Evolutionary conservation across 2,888 invertebrate genomes (phyloP).

Genomic region (Drosophila niveifrons): DNA sequence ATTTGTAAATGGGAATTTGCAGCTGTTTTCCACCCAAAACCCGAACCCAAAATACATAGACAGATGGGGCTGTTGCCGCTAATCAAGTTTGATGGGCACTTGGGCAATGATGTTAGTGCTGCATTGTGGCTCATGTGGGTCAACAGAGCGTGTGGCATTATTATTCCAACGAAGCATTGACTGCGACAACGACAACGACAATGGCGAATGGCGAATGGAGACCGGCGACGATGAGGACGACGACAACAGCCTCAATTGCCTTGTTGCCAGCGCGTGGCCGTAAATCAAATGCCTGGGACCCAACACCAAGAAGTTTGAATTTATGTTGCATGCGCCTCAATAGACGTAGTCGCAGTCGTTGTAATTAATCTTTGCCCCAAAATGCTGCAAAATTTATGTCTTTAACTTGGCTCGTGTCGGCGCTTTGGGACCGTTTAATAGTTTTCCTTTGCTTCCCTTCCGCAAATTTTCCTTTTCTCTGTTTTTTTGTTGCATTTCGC

Average conservation of each 20-base stretch:
- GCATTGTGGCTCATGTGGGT: slow-evolving; percentile 55
- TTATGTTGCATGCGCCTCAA: slow-evolving; percentile 73
- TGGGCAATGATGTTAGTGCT: slow-evolving; percentile 18
- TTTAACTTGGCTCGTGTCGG: slow-evolving; percentile 67
- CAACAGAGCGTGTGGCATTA: slow-evolving; percentile 48
- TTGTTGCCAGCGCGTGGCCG: slow-evolving; percentile 48
- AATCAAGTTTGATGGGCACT: slow-evolving; percentile 62
- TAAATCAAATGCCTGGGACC: slow-evolving; percentile 54
- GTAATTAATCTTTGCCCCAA: slow-evolving; percentile 83
- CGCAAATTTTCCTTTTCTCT: background rate
- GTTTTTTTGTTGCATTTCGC: slow-evolving; percentile 48
- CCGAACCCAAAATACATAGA: background rate
- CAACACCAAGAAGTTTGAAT: slow-evolving; percentile 52
- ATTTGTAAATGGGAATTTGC: slow-evolving; percentile 7
- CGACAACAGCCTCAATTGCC: slow-evolving; percentile 58
- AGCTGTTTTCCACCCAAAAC: background rate
- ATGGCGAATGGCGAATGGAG: background rate
- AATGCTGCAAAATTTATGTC: slow-evolving; percentile 82
- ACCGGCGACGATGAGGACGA: slow-evolving; percentile 11
- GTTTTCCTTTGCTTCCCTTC: slow-evolving; percentile 55
- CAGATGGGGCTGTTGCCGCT: slow-evolving; percentile 41
- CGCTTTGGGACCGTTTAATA: slow-evolving; percentile 61
- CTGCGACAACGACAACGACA: slow-evolving; percentile 12
- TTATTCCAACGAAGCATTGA: slow-evolving; percentile 45
- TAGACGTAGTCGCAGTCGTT: slow-evolving; percentile 41